A percentile compares a stretch with the other conserved stretches of the same genome.
Conservation (phyloP, 2,113 vertebrate species). For the Brevimyrus niger region DNA sequence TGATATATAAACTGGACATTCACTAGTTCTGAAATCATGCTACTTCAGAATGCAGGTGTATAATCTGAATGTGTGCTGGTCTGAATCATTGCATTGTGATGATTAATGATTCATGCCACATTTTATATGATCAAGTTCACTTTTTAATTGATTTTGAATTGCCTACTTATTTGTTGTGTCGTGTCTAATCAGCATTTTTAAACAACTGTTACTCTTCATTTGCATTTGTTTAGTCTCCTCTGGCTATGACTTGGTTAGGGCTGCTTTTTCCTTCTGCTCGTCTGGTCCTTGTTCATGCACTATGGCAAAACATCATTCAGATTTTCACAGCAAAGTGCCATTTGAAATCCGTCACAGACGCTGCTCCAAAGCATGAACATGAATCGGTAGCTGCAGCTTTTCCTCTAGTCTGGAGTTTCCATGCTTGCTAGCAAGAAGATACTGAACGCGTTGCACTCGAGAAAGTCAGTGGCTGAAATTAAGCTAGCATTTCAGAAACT, state of each 20-base stretch:
- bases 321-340: background rate
- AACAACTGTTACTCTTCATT: background rate
- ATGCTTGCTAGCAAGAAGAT: background rate
- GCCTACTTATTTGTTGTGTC: background rate
- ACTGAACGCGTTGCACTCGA: background rate
- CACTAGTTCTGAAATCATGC: background rate
- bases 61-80: background rate
- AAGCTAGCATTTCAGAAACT: conserved; percentile 18
- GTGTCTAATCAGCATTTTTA: background rate
- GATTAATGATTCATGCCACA: background rate
- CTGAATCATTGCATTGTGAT: too few relatives aligned
- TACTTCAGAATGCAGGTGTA: background rate
- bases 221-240: background rate
- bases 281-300: background rate
- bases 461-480: background rate
- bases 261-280: background rate
- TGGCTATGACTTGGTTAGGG: background rate
- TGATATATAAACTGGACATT: background rate
- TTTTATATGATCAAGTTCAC: background rate
- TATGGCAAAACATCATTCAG: background rate
- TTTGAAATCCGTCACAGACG: background rate
- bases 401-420: background rate
- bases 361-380: background rate
- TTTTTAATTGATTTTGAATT: background rate
- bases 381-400: background rate